Conservation (phyloP, 2,113 vertebrate genomes). For the Nycticryphes semicollaris region DNA sequence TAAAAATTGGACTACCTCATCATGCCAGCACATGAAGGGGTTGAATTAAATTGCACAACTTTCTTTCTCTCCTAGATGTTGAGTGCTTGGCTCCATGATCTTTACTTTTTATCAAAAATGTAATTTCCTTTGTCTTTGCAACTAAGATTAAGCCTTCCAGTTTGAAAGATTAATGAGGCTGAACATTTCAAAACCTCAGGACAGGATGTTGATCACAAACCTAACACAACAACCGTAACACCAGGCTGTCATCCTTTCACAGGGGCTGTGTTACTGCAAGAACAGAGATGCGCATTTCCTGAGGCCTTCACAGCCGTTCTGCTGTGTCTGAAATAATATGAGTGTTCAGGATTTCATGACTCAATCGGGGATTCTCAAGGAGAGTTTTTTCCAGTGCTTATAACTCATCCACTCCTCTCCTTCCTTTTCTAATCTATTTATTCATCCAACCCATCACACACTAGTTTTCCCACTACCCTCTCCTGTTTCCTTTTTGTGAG, state of each 20-base stretch:
- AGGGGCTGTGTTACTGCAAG: neutral
- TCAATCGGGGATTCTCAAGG: neutral
- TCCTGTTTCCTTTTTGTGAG: neutral
- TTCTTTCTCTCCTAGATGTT: neutral
- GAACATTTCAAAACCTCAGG: neutral
- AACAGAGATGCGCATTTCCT: neutral
- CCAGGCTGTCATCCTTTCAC: neutral
- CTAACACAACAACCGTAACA: neutral
- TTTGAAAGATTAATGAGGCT: neutral
- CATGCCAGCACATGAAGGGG: neutral
- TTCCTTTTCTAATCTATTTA: neutral
- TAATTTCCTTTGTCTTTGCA: neutral
- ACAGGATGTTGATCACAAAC: neutral
- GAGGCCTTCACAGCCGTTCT: neutral
- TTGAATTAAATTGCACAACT: neutral
- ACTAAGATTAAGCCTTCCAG: neutral
- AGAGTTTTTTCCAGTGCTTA: neutral
- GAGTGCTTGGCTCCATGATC: neutral
- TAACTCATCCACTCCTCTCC: neutral
- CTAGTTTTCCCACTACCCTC: neutral
- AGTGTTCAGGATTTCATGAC: fast-evolving
- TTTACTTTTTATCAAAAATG: neutral
- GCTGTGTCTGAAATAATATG: neutral
- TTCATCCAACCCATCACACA: neutral
- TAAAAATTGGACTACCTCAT: neutral